Evolutionary conservation across 2,113 vertebrate genomes (phyloP), one percentile per base, ranked within the genome.

Genomic region (Marmota flaviventris): DNA sequence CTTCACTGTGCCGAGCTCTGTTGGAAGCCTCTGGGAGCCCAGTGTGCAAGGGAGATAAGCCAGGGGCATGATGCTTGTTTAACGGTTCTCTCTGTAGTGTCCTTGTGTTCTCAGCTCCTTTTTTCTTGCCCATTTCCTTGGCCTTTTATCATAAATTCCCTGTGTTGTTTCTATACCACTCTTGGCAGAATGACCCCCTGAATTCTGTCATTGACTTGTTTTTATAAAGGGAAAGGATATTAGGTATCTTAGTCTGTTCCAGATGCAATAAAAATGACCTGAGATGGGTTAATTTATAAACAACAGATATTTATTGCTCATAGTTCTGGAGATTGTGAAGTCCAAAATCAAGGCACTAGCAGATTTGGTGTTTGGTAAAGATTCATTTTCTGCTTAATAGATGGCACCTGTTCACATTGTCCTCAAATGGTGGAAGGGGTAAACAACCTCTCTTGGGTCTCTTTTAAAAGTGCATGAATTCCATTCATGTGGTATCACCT

Each of bases 11-110:
- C 70, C 56, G 70, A 76, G 93, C 93, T 96, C 95, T 61, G 95
- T n/a, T 37, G 86, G 95, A 86, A 97, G 61, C 89, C 91, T 93
- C 42, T 89, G 95, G 94, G 96, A 96, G 76, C 83, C 82, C 58
- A 39, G 76, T 97, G 92, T 96, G 89, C 92, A 76, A 67, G 97
- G 56, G 81, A 94, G 86, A 96, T 90, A 97, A 97, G 87, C 94
- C 84, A 92, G 93, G 67, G 90, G 48, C 84, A 29, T 42, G 69
- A n/a, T 29, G 87, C 84, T 96, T 92, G 32, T 73, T 94, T 93
- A 93, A 58, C 0, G 1, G 53, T 70, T 96, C 83, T 89, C 82
- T 95, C 93, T 88, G 86, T 63, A 86, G 93, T 67, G 39, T 91
- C 70, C 81, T 85, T 97, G 86, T 85, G 78, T 79, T 58, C 95